Evolutionary conservation across 1,140 invertebrate species (phyloP).

Genomic region (Augochlora pura): DNA sequence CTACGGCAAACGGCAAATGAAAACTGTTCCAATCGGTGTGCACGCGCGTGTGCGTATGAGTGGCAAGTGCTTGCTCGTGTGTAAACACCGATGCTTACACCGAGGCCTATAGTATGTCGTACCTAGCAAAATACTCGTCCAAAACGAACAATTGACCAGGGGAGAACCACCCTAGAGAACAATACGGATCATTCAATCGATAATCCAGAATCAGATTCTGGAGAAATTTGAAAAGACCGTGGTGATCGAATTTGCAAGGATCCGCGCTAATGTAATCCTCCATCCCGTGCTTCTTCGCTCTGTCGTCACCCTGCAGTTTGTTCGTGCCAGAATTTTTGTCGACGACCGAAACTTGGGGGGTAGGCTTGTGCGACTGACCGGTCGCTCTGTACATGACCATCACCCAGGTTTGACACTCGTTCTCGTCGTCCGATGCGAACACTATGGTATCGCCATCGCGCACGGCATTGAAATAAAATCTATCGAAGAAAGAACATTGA

Average conservation of each 20-base stretch:
- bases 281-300: constrained; percentile 98
- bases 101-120: neutral
- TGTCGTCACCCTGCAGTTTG: constrained; percentile 96
- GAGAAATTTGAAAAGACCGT: constrained; percentile 93
- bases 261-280: constrained; percentile 99
- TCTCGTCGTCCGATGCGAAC: constrained; percentile 98
- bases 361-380: constrained; percentile 99
- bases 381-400: constrained; percentile 99
- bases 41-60: too few relatives aligned
- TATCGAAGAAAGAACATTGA: constrained; percentile 71
- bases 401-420: constrained; percentile 99
- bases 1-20: constrained; percentile 66
- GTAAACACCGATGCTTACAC: too few relatives aligned
- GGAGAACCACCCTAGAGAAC: constrained; percentile 99
- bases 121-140: constrained; percentile 97
- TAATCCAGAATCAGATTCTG: constrained; percentile 97
- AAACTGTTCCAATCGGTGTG: neutral
- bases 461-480: constrained; percentile 98
- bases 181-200: constrained; percentile 97
- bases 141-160: constrained; percentile 99
- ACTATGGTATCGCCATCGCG: constrained; percentile 98
- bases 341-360: constrained; percentile 92
- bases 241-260: constrained; percentile 98
- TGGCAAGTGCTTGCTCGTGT: too few relatives aligned
- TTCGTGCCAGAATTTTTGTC: constrained; percentile 93